Conservation (phyloP, 2,797 vertebrate genomes). For the Alcedo quadribrachys region DNA sequence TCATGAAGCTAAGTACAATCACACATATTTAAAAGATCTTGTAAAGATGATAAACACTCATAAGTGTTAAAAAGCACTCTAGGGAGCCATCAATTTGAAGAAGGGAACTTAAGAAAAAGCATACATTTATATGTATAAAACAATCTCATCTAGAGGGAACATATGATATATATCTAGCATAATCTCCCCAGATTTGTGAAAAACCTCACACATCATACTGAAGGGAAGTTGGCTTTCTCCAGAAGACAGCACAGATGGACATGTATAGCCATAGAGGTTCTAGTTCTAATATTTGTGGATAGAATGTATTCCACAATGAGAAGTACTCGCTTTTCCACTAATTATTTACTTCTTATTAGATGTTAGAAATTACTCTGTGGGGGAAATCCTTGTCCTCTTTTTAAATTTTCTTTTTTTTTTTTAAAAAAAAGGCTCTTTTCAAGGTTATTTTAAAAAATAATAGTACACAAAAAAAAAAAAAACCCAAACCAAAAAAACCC, state of each 20-base stretch:
- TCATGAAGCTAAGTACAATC: slow-evolving; percentile 50
- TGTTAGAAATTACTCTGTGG: background rate
- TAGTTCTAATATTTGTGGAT: background rate
- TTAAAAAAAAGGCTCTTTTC: background rate
- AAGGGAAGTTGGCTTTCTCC: slow-evolving; percentile 21
- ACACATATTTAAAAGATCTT: slow-evolving; percentile 45
- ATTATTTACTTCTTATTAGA: background rate
- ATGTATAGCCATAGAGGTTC: background rate
- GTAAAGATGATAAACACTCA: slow-evolving; percentile 57
- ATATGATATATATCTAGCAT: slow-evolving; percentile 46
- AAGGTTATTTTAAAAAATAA: background rate
- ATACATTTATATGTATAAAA: slow-evolving; percentile 24
- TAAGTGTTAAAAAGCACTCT: slow-evolving; percentile 55
- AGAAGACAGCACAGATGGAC: background rate
- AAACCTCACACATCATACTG: background rate
- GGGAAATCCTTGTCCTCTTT: background rate
- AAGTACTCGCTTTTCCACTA: background rate
- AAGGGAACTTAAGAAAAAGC: slow-evolving; percentile 51
- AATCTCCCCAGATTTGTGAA: slow-evolving; percentile 49
- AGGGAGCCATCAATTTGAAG: slow-evolving; percentile 58
- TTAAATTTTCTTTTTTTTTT: background rate
- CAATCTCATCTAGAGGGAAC: slow-evolving; percentile 38
- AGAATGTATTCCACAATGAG: background rate
- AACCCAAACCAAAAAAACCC: too few species aligned
- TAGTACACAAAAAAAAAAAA: background rate